phyloP scores from a whole-genome alignment of 2,113 vertebrate species.

The Madoqua kirkii region DNA sequence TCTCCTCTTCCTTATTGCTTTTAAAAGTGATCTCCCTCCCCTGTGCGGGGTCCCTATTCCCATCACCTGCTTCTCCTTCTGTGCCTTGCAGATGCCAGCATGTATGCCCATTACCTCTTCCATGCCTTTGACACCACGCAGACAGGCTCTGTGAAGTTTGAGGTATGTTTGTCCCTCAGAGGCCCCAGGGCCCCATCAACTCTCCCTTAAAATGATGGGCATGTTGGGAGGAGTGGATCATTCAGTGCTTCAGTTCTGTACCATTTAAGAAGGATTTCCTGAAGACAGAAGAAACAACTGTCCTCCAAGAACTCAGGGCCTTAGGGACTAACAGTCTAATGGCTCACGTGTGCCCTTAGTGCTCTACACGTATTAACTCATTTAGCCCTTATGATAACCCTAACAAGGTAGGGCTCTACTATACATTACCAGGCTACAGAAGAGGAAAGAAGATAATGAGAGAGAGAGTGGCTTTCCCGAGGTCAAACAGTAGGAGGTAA shows the following conservation, averaged over 20 bases:
- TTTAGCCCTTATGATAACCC: background rate
- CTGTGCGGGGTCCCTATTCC: accelerated
- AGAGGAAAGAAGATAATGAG: background rate
- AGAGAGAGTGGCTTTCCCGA: background rate
- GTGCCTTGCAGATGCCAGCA: slow-evolving; percentile 91
- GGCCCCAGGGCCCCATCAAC: background rate
- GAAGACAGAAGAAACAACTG: background rate
- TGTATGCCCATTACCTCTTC: slow-evolving; percentile 97
- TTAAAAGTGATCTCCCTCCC: background rate
- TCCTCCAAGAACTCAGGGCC: background rate
- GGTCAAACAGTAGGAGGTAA: background rate
- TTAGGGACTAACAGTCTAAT: accelerated
- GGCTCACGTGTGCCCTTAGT: accelerated
- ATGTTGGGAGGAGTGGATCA: background rate
- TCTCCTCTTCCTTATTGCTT: background rate
- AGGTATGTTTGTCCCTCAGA: slow-evolving; percentile 81
- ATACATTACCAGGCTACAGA: background rate
- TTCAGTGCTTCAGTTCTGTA: background rate
- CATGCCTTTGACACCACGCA: slow-evolving; percentile 94
- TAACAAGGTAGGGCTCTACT: background rate
- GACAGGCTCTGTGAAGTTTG: slow-evolving; percentile 94
- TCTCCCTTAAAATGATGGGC: background rate
- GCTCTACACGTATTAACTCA: background rate
- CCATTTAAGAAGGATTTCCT: background rate
- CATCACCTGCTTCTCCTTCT: slow-evolving; percentile 17